Conservation (phyloP, 2,888 invertebrate species). For the Trichopoda pennipes region DNA sequence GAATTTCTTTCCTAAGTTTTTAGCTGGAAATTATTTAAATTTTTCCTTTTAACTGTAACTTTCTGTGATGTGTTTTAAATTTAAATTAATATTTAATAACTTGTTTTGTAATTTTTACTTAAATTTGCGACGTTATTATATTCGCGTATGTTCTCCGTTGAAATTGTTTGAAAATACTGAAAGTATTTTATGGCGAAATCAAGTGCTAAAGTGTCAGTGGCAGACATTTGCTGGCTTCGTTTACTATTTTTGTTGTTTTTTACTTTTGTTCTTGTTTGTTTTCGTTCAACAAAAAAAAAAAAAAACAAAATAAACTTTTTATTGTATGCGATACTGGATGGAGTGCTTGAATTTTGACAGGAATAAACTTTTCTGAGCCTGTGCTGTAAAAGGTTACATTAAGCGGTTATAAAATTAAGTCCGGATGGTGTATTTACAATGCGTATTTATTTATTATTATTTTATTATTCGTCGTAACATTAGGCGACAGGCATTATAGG, state of each 20-base stretch:
- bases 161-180: constrained; percentile 69
- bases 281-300: constrained; percentile 8
- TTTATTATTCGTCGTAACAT: no score
- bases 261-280: constrained; percentile 27
- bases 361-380: no score
- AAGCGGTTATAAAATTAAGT: background rate
- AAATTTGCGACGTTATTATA: constrained; percentile 5
- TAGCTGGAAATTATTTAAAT: background rate
- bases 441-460: no score
- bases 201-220: constrained; percentile 68
- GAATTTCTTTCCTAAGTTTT: background rate
- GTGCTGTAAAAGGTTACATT: constrained; percentile 5
- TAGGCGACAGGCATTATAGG: no score
- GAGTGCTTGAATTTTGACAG: constrained; percentile 57
- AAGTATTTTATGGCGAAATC: constrained; percentile 67
- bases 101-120: constrained; percentile 8
- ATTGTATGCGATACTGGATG: constrained; percentile 33
- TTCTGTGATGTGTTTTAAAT: background rate
- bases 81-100: background rate
- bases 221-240: constrained; percentile 53
- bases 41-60: background rate
- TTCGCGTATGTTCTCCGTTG: constrained; percentile 60
- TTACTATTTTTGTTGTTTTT: constrained; percentile 29
- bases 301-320: constrained; percentile 44
- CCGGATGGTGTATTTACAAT: no score